Base-by-base conservation (phyloP, 1,140 invertebrate genomes). In the Lordiphosa mommai region DNA sequence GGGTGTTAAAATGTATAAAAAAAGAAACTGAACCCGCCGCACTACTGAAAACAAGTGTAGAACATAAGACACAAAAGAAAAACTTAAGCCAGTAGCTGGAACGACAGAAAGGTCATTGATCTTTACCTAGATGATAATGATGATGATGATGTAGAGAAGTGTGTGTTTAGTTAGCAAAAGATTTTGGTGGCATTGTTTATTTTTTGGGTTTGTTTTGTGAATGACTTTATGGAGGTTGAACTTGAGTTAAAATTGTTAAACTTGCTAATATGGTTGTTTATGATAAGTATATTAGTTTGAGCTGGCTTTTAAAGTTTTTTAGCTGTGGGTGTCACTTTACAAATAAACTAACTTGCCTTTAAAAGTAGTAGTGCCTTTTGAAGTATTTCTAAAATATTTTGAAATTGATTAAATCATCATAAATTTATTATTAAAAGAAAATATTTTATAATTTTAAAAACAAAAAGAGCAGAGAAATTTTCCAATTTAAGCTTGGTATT, bases 31-130 rank as follows among this genome's bases (percentile, higher is more conserved):
- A 65, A 47, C 50, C 50, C 41, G 63, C 50, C 41, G 63, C 51
- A 51, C 58, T 71, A 71, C 72, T 59, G 72, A 55, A 65, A 80
- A 66, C 74, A 79, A 73, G 74, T 73, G 74, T 66, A 65, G 58
- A 73, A 70, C 57, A 61, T 57, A 64, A 51, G 50, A 52, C 30
- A 57, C 41, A 53, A 47, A 36, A 55, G 59, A 53, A 80, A 61
- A 58, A 48, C 66, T 67, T 43, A 43, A 77, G 41, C 59, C 70
- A 71, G 57, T 61, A 44, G 76, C 56, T 41, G 55, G n/a, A 7
- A 41, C 20, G 20, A 27, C 40, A 9, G n/a, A 13, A 43, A 49
- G 76, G 66, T 82, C 71, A 71, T n/a, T 60, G 76, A 80, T 55
- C 72, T 17, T 23, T 23, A 23, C 3, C 4, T 23, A 23, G 20